Evolutionary conservation across 2,888 invertebrate genomes (phyloP).

Genomic region (Rapana venosa): DNA sequence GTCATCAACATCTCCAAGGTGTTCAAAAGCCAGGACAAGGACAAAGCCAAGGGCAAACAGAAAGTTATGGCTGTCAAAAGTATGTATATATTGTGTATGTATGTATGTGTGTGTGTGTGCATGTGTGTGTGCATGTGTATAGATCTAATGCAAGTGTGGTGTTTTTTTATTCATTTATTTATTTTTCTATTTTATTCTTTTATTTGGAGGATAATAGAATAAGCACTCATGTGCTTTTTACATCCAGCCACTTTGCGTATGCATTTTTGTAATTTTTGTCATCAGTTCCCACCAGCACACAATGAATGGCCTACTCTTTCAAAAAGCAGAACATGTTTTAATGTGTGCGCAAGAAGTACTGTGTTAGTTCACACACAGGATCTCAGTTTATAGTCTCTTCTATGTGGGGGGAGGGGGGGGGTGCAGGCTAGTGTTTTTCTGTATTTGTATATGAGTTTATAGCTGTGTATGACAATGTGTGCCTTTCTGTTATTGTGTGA

Average conservation of each 20-base stretch:
- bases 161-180: background rate
- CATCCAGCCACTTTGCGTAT: no score
- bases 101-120: background rate
- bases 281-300: no score
- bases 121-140: background rate
- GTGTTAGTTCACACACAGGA: no score
- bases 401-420: no score
- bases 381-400: no score
- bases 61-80: conserved; percentile 65
- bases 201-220: background rate
- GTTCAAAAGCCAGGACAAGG: conserved; percentile 55
- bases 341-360: no score
- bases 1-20: conserved; percentile 59
- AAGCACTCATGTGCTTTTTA: no score
- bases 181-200: background rate
- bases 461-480: background rate
- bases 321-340: no score
- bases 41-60: conserved; percentile 54
- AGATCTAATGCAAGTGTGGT: background rate
- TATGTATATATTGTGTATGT: conserved; percentile 50
- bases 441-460: background rate
- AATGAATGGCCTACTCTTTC: no score
- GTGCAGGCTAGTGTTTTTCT: background rate
- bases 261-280: no score
- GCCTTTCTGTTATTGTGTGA: background rate